A percentile compares a stretch with the other conserved stretches of the same genome.
Evolutionary conservation across 2,113 vertebrate genomes (phyloP).

Genomic region (Anarrhichthys ocellatus): DNA sequence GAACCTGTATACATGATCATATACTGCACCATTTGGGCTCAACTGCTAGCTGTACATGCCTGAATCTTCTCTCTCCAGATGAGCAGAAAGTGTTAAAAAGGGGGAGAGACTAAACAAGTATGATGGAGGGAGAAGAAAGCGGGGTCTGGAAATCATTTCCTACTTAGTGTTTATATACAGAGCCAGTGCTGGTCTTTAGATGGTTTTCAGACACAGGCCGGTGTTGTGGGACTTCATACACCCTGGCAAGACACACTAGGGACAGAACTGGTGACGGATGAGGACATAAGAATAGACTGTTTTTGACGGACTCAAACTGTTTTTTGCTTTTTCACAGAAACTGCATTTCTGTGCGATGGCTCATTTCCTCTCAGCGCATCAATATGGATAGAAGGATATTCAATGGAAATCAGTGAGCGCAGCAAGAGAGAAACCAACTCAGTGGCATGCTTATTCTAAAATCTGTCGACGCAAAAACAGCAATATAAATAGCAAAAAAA

Average conservation of each 20-base stretch:
- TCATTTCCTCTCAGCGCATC: slow-evolving; percentile 43
- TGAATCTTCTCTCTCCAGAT: slow-evolving; percentile 22
- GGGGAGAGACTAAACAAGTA: slow-evolving; percentile 40
- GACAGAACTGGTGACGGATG: slow-evolving; percentile 56
- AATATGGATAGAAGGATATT: slow-evolving; percentile 36
- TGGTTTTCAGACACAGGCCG: slow-evolving; percentile 48
- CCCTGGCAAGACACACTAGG: slow-evolving; percentile 36
- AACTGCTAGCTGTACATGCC: slow-evolving; percentile 16
- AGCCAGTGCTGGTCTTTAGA: slow-evolving; percentile 53
- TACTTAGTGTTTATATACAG: slow-evolving; percentile 70
- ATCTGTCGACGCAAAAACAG: slow-evolving; percentile 35
- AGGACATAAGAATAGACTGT: slow-evolving; percentile 42
- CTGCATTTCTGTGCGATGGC: slow-evolving; percentile 21
- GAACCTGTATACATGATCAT: slow-evolving; percentile 23
- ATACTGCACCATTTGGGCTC: slow-evolving; percentile 10
- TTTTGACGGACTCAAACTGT: slow-evolving; percentile 37
- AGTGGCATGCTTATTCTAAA: slow-evolving; percentile 22
- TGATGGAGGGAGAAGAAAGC: slow-evolving; percentile 16
- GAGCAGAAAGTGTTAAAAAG: slow-evolving; percentile 39
- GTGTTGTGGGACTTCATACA: slow-evolving; percentile 48
- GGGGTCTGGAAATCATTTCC: slow-evolving; percentile 78
- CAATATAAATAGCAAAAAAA: slow-evolving; percentile 21
- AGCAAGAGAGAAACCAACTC: slow-evolving; percentile 35
- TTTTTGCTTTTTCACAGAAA: slow-evolving; percentile 44
- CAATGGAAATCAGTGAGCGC: slow-evolving; percentile 48